phyloP scores from a whole-genome alignment of 2,113 vertebrate genomes.

The Gambusia affinis region DNA sequence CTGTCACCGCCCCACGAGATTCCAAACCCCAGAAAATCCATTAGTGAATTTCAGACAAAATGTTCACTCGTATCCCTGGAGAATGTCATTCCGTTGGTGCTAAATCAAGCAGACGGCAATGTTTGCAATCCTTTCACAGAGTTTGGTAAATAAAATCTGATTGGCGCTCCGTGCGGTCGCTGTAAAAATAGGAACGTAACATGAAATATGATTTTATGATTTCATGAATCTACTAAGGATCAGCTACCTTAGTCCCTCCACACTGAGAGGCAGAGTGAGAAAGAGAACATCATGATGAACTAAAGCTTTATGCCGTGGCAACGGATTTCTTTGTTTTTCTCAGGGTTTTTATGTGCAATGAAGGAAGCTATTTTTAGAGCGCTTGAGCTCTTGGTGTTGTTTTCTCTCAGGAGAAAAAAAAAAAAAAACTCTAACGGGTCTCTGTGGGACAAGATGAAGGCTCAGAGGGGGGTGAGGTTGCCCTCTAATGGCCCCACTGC shows the following conservation, averaged over 20 bases:
- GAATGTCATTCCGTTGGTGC: conserved; percentile 57
- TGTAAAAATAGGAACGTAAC: conserved; percentile 3
- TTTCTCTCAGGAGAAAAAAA: background rate
- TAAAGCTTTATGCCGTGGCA: background rate
- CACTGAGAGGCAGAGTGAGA: conserved; percentile 16
- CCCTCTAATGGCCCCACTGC: background rate
- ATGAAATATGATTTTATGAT: background rate
- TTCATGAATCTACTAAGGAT: background rate
- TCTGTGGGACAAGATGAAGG: background rate
- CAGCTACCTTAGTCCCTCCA: background rate
- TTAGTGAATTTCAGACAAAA: conserved; percentile 46
- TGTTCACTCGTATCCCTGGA: conserved; percentile 54
- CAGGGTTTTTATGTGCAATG: background rate
- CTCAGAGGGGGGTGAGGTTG: background rate
- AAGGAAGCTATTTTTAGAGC: background rate
- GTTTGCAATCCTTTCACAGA: conserved; percentile 56
- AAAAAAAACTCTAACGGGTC: background rate
- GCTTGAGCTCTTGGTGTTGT: background rate
- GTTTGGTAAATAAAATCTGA: conserved; percentile 58
- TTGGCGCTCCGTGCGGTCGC: conserved; percentile 5
- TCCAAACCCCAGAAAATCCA: conserved; percentile 38
- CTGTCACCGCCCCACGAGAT: conserved; percentile 43
- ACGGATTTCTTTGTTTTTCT: background rate
- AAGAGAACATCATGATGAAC: conserved; percentile 4
- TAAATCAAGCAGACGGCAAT: conserved; percentile 61